These are phyloP conservation scores for Drosophila ogumai DNA, from an alignment of 1,140 invertebrate genomes.

Conservation along the genomic window DNA sequence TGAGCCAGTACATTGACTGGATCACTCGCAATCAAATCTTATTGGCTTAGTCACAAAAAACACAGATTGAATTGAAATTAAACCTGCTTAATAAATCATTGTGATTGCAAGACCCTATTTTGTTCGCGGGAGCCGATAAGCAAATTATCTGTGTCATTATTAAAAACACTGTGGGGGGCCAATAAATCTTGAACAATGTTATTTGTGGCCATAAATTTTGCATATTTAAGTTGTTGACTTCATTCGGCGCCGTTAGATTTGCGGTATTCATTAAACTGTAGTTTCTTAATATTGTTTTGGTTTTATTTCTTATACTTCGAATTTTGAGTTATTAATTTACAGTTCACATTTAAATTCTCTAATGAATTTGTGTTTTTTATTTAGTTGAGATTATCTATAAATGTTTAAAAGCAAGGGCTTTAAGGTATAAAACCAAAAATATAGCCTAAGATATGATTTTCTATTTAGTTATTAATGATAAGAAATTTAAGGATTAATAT, in stretches of 20 bases:
- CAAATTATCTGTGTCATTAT: conserved; percentile 20
- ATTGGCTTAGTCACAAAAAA: conserved; percentile 35
- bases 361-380: no score
- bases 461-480: no score
- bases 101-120: background rate
- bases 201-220: conserved; percentile 16
- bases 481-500: no score
- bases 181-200: conserved; percentile 14
- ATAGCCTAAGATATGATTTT: no score
- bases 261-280: no score
- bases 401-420: no score
- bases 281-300: no score
- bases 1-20: conserved; percentile 85
- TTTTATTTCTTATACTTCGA: no score
- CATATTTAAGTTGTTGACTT: conserved; percentile 1
- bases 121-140: conserved; percentile 20
- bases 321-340: no score
- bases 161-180: background rate
- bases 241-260: background rate
- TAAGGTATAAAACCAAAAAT: no score
- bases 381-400: no score
- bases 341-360: no score
- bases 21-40: conserved; percentile 67
- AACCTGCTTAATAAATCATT: conserved; percentile 19
- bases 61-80: conserved; percentile 1